phyloP scores from a whole-genome alignment of 2,113 vertebrate species.

The Rostratula benghalensis region DNA sequence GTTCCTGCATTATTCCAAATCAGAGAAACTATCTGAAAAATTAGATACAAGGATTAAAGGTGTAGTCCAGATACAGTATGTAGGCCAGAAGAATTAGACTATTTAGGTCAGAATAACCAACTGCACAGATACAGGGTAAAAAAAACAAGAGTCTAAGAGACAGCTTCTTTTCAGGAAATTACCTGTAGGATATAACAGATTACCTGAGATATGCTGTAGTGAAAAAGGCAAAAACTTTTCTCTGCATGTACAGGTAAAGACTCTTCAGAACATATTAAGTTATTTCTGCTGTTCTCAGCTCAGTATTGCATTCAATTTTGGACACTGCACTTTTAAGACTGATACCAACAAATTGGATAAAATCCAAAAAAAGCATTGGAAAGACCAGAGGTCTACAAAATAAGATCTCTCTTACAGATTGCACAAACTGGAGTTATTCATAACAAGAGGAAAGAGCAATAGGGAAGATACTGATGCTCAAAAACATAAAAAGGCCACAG shows the following conservation, averaged over 20 bases:
- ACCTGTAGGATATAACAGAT: background rate
- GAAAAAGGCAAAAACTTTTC: background rate
- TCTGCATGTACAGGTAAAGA: background rate
- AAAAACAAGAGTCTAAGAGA: background rate
- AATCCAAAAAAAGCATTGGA: background rate
- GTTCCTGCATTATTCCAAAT: background rate
- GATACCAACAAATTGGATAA: background rate
- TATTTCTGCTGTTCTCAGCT: background rate
- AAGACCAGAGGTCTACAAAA: background rate
- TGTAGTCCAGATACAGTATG: background rate
- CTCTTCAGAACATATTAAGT: background rate
- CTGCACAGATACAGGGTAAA: background rate
- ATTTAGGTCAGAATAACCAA: background rate
- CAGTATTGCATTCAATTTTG: background rate
- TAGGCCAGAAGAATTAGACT: background rate
- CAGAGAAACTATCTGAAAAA: background rate
- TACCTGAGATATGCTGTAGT: background rate
- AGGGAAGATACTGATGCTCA: background rate
- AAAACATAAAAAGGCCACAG: background rate
- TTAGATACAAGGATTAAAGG: background rate
- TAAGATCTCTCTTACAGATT: background rate
- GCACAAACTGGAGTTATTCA: background rate
- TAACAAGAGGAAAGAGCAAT: background rate
- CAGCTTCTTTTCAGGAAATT: background rate
- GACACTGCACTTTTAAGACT: background rate